These are phyloP conservation scores for Sprattus sprattus DNA, from an alignment of 2,113 vertebrate species.

Conservation along the genomic window DNA sequence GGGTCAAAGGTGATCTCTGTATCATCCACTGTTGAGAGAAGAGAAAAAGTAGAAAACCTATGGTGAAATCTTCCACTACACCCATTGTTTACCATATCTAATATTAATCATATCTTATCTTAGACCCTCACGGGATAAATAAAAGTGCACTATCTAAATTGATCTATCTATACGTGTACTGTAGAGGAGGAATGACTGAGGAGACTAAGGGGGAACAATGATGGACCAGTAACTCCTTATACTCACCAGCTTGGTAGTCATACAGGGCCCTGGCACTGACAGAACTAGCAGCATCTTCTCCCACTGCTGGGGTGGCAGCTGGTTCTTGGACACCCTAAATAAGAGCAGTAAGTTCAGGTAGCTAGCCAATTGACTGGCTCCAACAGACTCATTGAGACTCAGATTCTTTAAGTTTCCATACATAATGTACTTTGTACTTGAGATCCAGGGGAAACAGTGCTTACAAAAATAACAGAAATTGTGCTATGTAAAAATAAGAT, in stretches of 20 bases:
- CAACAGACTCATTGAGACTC: not conserved
- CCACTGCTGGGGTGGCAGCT: constrained; percentile 36
- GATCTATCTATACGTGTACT: not conserved
- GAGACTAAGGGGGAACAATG: constrained; percentile 19
- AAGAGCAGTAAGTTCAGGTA: not conserved
- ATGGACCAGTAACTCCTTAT: not conserved
- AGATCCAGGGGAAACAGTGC: not conserved
- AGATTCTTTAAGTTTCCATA: not conserved
- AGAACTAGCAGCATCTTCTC: not conserved
- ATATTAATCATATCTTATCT: too few relatives aligned
- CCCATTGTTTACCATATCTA: not conserved
- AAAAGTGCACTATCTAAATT: too few relatives aligned
- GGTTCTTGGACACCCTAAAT: not conserved
- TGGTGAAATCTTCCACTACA: not conserved
- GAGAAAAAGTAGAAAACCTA: not conserved
- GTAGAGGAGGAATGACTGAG: not conserved
- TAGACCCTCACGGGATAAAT: too few relatives aligned
- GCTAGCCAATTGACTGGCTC: not conserved
- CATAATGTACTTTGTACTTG: not conserved
- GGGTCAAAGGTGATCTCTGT: constrained; percentile 92
- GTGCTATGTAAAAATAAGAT: not conserved
- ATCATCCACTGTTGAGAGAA: constrained; percentile 74
- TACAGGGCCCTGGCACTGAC: constrained; percentile 84
- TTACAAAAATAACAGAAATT: not conserved
- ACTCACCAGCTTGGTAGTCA: constrained; percentile 90